phyloP scores from a whole-genome alignment of 2,797 vertebrate genomes.

The Hydrolagus colliei region DNA sequence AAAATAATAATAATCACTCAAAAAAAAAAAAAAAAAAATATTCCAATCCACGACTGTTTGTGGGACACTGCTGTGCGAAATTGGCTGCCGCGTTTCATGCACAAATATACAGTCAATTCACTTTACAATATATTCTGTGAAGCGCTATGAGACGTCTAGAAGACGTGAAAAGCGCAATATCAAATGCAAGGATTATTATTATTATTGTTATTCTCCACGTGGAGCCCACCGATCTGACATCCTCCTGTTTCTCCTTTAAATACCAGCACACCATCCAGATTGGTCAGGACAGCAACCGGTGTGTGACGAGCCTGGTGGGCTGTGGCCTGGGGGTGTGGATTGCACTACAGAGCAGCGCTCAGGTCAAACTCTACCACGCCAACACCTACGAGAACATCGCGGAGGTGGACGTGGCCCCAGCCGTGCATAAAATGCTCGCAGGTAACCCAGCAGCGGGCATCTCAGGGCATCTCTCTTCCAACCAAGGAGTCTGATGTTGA shows the following conservation, averaged over 20 bases:
- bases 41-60: no score
- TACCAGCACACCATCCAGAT: conserved; percentile 77
- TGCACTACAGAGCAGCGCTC: conserved; percentile 83
- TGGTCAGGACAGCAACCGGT: conserved; percentile 79
- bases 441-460: conserved; percentile 51
- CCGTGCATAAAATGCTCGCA: conserved; percentile 96
- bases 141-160: no score
- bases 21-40: no score
- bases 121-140: no score
- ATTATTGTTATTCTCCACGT: not conserved
- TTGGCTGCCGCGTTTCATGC: no score
- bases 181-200: no score
- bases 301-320: conserved; percentile 86
- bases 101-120: no score
- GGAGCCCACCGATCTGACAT: not conserved
- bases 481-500: no score
- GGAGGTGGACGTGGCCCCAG: conserved; percentile 87
- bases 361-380: conserved; percentile 83
- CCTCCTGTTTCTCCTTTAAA: not conserved
- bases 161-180: no score
- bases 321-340: conserved; percentile 84
- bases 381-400: conserved; percentile 82
- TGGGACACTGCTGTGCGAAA: no score
- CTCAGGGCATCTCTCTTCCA: no score
- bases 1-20: no score